These are phyloP conservation scores for Lymantria dispar DNA, from an alignment of 2,888 invertebrate genomes.

Conservation along the genomic window DNA sequence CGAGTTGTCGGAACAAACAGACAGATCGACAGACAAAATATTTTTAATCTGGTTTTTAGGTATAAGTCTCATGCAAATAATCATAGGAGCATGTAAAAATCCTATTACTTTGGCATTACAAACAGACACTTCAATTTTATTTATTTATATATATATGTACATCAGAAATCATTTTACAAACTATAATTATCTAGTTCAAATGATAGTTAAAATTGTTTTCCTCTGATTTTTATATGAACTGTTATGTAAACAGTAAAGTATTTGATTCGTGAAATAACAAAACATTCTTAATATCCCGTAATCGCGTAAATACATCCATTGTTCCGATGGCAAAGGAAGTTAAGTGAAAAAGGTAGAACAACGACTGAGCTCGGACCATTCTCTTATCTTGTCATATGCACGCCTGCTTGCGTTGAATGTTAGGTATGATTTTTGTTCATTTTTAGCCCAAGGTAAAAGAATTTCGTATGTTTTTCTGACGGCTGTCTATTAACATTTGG, in stretches of 20 bases:
- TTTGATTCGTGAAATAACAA: slow-evolving; percentile 8
- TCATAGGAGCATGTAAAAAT: too few relatives aligned
- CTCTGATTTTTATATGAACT: too few relatives aligned
- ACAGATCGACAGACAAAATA: too few relatives aligned
- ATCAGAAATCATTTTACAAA: too few relatives aligned
- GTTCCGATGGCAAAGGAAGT: slow-evolving; percentile 15
- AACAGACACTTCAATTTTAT: too few relatives aligned
- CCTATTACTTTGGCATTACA: too few relatives aligned
- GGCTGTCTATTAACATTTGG: neutral
- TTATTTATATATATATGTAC: too few relatives aligned
- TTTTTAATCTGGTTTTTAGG: too few relatives aligned
- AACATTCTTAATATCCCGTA: slow-evolving; percentile 12
- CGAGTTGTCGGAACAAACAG: too few relatives aligned
- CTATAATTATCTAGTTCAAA: too few relatives aligned
- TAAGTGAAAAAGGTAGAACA: slow-evolving; percentile 10
- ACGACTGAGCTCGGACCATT: slow-evolving; percentile 8
- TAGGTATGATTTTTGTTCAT: slow-evolving; percentile 23
- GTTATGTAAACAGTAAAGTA: neutral
- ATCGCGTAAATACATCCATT: slow-evolving; percentile 15
- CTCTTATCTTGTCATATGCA: slow-evolving; percentile 36
- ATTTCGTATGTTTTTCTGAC: slow-evolving; percentile 10
- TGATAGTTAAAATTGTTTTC: too few relatives aligned
- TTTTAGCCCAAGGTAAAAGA: slow-evolving; percentile 13
- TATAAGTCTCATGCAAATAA: too few relatives aligned
- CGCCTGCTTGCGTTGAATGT: slow-evolving; percentile 22